A percentile compares a stretch with the other conserved stretches of the same genome.
Evolutionary conservation across 2,797 vertebrate genomes (phyloP).

Genomic region (Poecile montanus): DNA sequence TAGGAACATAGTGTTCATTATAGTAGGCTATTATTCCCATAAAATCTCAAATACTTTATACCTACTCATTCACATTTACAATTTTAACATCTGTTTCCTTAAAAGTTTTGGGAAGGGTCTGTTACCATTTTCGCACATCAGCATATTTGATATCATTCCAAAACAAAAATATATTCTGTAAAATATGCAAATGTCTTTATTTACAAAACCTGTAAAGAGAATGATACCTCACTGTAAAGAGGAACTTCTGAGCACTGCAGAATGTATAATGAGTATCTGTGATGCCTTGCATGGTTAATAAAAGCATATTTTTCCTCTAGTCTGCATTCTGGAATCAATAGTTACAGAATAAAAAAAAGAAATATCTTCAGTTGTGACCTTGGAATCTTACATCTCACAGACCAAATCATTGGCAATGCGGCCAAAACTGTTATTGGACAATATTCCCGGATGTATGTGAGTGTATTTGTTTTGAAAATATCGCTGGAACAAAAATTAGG

Average conservation of each 20-base stretch:
- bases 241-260: background rate
- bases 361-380: background rate
- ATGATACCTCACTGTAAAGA: background rate
- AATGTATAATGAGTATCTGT: background rate
- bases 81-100: constrained; percentile 33
- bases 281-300: background rate
- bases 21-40: background rate
- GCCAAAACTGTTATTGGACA: background rate
- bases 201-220: background rate
- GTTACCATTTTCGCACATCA: background rate
- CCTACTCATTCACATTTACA: background rate
- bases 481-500: background rate
- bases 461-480: background rate
- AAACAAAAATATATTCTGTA: background rate
- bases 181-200: background rate
- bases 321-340: background rate
- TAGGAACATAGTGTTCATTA: background rate
- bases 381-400: background rate
- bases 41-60: background rate
- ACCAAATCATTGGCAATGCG: background rate
- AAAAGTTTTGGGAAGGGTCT: background rate
- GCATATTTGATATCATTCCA: background rate
- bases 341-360: background rate
- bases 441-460: background rate
- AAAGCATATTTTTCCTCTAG: background rate